A percentile compares a stretch with the other conserved stretches of the same genome.
Evolutionary conservation across 2,888 invertebrate species (phyloP).

Genomic region (Nemotelus pantherinus): DNA sequence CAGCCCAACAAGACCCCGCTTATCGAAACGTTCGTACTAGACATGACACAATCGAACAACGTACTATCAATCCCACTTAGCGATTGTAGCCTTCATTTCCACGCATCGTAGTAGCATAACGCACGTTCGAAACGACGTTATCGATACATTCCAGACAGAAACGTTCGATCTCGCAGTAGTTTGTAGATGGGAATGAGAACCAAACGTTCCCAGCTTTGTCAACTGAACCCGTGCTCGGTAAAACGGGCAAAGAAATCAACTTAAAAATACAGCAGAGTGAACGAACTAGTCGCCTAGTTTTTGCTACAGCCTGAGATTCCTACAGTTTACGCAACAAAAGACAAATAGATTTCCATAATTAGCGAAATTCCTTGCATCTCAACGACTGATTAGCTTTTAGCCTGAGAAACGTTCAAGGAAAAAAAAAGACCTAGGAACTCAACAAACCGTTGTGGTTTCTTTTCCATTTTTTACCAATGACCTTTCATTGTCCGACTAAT

Average conservation of each 20-base stretch:
- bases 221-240: too few species aligned
- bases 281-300: too few species aligned
- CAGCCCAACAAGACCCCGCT: not conserved
- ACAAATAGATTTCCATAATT: constrained; percentile 25
- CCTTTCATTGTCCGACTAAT: constrained; percentile 42
- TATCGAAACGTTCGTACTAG: not conserved
- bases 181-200: too few species aligned
- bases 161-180: too few species aligned
- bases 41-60: constrained; percentile 22
- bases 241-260: too few species aligned
- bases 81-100: not conserved
- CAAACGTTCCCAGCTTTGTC: too few species aligned
- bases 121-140: not conserved
- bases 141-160: too few species aligned
- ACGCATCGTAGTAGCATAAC: constrained; percentile 19
- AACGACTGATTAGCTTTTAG: constrained; percentile 42
- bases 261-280: too few species aligned
- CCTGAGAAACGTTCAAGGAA: constrained; percentile 19
- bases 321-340: constrained; percentile 1
- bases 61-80: not conserved
- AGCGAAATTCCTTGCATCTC: not conserved
- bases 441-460: not conserved
- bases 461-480: constrained; percentile 14
- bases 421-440: not conserved
- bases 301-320: too few species aligned